Conservation (phyloP, 1,140 invertebrate species). For the Drosophila watanabei region DNA sequence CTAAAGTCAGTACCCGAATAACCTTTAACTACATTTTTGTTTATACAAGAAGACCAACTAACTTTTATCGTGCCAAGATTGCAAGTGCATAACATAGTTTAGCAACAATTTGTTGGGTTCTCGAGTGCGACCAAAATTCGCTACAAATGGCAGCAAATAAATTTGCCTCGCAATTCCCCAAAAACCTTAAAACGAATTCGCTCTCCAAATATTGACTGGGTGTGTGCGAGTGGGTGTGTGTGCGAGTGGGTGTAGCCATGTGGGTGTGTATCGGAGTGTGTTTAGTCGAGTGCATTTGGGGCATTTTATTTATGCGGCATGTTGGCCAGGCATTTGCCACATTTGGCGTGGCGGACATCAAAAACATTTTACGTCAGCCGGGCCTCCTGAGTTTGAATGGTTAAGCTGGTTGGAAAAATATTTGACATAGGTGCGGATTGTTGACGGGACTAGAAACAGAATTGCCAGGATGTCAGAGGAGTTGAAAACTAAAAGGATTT, state of each 20-base stretch:
- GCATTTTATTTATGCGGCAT: slow-evolving; percentile 74
- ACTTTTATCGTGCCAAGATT: slow-evolving; percentile 30
- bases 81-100: slow-evolving; percentile 33
- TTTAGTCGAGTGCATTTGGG: slow-evolving; percentile 78
- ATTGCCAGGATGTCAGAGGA: slow-evolving; percentile 27
- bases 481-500: slow-evolving; percentile 26
- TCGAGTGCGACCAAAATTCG: slow-evolving; percentile 35
- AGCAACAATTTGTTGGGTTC: slow-evolving; percentile 31
- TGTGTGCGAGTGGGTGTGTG: slow-evolving; percentile 20
- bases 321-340: slow-evolving; percentile 67
- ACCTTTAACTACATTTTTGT: neutral
- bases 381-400: slow-evolving; percentile 35
- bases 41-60: slow-evolving; percentile 21
- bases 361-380: slow-evolving; percentile 58
- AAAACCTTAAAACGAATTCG: slow-evolving; percentile 45
- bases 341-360: slow-evolving; percentile 53
- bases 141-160: slow-evolving; percentile 51
- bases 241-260: slow-evolving; percentile 8
- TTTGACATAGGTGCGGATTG: slow-evolving; percentile 53
- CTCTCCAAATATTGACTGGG: slow-evolving; percentile 39
- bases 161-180: slow-evolving; percentile 36
- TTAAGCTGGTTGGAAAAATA: slow-evolving; percentile 52
- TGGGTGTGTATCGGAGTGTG: slow-evolving; percentile 41
- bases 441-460: slow-evolving; percentile 31
- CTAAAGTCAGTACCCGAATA: neutral